phyloP scores from a whole-genome alignment of 2,888 invertebrate genomes.

The Himalopsyche tibetana region DNA sequence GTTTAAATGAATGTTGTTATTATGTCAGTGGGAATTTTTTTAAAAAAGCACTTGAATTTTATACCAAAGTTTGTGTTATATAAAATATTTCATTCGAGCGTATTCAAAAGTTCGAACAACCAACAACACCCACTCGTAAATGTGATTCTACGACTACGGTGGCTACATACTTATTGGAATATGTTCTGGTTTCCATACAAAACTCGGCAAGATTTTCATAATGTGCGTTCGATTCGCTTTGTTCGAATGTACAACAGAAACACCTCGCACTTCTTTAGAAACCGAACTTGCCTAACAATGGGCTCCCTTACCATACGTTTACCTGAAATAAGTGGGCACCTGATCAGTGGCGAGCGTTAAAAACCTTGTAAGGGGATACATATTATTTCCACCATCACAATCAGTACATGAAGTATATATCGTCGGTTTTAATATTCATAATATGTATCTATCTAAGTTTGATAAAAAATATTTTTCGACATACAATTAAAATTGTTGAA shows the following conservation, averaged over 20 bases:
- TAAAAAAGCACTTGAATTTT: no score
- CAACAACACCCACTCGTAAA: neutral
- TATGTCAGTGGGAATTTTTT: no score
- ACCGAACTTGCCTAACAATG: constrained; percentile 5
- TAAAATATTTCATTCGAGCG: no score
- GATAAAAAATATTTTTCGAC: no score
- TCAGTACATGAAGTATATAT: no score
- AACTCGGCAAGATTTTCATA: constrained; percentile 39
- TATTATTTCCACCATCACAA: no score
- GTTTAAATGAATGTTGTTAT: no score
- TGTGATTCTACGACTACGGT: neutral
- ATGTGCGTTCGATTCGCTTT: constrained; percentile 28
- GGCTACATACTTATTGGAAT: neutral
- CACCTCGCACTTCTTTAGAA: constrained; percentile 42
- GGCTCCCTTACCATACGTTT: constrained; percentile 19
- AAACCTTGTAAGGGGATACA: no score
- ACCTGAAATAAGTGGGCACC: constrained; percentile 37
- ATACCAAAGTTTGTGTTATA: no score
- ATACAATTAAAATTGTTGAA: no score
- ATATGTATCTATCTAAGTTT: no score
- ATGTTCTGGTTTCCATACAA: constrained; percentile 14
- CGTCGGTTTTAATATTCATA: no score
- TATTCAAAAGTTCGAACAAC: constrained; percentile 3
- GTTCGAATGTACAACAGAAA: constrained; percentile 18
- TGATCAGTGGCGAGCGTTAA: neutral